Conservation (phyloP, 2,888 invertebrate genomes). For the Chirona hameri region DNA sequence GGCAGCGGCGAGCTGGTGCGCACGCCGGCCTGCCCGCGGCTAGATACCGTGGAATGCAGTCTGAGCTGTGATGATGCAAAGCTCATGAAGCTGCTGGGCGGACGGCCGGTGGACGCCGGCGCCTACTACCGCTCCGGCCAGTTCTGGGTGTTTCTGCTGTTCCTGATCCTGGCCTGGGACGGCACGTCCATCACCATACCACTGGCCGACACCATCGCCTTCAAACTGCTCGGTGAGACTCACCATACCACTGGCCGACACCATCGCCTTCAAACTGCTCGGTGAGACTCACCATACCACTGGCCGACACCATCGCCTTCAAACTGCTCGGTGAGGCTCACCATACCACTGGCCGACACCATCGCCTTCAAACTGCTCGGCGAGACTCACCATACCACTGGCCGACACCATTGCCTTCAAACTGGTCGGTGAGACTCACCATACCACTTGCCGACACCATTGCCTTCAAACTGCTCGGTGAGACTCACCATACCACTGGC, state of each 20-base stretch:
- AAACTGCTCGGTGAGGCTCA: conserved; percentile 69
- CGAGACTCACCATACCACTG: conserved; percentile 70
- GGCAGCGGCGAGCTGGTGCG: background rate
- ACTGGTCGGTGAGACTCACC: conserved; percentile 70
- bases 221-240: conserved; percentile 70
- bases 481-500: conserved; percentile 77
- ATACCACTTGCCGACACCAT: conserved; percentile 85
- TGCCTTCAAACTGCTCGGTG: conserved; percentile 77
- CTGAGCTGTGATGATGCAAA: background rate
- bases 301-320: conserved; percentile 87
- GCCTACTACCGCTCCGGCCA: conserved; percentile 48
- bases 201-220: conserved; percentile 84
- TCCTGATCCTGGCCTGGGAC: conserved; percentile 75
- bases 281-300: conserved; percentile 72
- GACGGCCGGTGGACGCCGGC: background rate
- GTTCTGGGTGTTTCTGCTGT: conserved; percentile 73
- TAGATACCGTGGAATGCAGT: background rate
- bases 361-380: conserved; percentile 82
- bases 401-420: conserved; percentile 87
- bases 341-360: conserved; percentile 82
- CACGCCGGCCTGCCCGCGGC: no score
- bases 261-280: conserved; percentile 79
- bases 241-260: conserved; percentile 80
- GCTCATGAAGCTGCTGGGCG: background rate
- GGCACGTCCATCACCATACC: conserved; percentile 83